Percentiles rank a stretch among this genome's conserved stretches.
Conservation (phyloP, 1,140 invertebrate species). For the Penaeus japonicus region DNA sequence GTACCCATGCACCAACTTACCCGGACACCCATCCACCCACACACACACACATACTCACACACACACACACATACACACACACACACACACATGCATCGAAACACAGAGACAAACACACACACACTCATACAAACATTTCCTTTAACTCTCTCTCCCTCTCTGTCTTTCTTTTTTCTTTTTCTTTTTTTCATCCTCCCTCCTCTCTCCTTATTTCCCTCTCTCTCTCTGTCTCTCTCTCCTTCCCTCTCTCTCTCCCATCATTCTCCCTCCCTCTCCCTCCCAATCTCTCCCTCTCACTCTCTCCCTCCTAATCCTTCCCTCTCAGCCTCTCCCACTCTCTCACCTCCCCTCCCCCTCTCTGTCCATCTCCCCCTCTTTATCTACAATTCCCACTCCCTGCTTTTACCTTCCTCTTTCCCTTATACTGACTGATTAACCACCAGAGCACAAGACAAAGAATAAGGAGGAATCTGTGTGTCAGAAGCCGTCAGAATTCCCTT, state of each 20-base stretch:
- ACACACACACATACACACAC: slow-evolving; percentile 4
- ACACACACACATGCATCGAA: slow-evolving; percentile 3
- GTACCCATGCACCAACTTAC: too few relatives aligned
- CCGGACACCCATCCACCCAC: too few relatives aligned
- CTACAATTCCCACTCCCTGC: too few relatives aligned
- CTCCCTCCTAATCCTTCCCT: neutral
- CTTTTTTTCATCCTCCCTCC: neutral
- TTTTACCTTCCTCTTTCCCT: neutral
- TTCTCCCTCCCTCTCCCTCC: neutral
- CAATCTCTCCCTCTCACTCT: slow-evolving; percentile 7
- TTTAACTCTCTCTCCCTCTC: neutral
- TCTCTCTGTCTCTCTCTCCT: slow-evolving; percentile 19
- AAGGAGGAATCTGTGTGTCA: too few relatives aligned
- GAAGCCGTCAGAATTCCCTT: too few relatives aligned
- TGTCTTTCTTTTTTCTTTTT: neutral
- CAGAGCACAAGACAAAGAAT: too few relatives aligned
- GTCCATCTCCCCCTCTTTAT: neutral
- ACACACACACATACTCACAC: slow-evolving; percentile 27
- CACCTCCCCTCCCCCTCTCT: neutral
- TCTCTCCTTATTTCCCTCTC: neutral
- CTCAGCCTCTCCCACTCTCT: neutral
- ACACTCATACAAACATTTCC: neutral
- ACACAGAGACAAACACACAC: neutral
- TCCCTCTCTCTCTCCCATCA: neutral
- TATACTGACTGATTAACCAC: too few relatives aligned